Evolutionary conservation across 2,113 vertebrate genomes (phyloP).

Genomic region (Sapajus apella): DNA sequence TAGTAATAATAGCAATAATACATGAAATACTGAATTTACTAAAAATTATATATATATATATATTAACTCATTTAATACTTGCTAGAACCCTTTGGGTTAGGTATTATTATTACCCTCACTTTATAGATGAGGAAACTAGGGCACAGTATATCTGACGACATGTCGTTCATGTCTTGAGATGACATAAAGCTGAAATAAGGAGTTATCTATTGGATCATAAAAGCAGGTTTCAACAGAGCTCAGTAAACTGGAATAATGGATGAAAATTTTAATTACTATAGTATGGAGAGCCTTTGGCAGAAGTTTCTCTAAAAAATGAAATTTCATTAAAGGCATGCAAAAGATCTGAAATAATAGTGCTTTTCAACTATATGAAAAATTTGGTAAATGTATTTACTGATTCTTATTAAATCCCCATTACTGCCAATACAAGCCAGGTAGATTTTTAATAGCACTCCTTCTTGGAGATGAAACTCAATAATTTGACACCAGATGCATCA

Average conservation of each 20-base stretch:
- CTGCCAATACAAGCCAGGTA: background rate
- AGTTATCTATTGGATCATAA: slow-evolving; percentile 41
- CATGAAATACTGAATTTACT: background rate
- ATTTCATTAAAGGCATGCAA: background rate
- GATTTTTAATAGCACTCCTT: slow-evolving; percentile 26
- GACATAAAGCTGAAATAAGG: slow-evolving; percentile 25
- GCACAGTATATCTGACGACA: background rate
- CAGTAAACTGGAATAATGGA: slow-evolving; percentile 43
- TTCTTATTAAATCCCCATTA: background rate
- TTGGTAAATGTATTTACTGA: background rate
- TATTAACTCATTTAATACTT: background rate
- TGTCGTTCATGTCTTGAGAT: background rate
- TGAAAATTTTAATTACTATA: slow-evolving; percentile 38
- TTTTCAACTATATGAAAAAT: background rate
- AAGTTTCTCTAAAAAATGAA: background rate
- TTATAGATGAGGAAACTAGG: slow-evolving; percentile 20
- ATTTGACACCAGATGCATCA: slow-evolving; percentile 58
- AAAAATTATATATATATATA: background rate
- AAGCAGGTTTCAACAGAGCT: slow-evolving; percentile 24
- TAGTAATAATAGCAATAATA: background rate
- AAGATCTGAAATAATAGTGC: background rate
- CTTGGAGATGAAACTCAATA: slow-evolving; percentile 39
- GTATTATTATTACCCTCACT: background rate
- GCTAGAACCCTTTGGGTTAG: background rate
- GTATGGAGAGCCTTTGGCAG: background rate